Base-by-base conservation (phyloP, 2,113 vertebrate species). In the Pogona vitticeps region DNA sequence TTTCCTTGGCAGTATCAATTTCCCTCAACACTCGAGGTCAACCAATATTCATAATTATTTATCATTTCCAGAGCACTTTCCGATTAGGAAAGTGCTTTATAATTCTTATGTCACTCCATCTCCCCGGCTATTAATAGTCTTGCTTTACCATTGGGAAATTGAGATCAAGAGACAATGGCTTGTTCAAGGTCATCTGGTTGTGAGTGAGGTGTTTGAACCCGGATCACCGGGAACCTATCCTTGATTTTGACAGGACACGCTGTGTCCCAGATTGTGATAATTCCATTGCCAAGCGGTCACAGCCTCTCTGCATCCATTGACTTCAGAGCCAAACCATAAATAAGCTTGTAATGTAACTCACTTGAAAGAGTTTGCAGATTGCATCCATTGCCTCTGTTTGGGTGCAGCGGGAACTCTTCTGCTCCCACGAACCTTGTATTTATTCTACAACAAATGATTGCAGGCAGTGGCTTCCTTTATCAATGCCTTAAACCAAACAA, bases 1-100 rank as follows among this genome's bases (percentile, higher is more conserved):
- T 36, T 90, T 90, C 92, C 90, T 89, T 85, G 91, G 36, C 46
- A 88, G 56, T 86, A 63, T 78, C 80, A 59, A 88, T 91, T 92
- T 56, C 82, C 68, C 70, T 91, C 86, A 78, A 75, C 56, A 9
- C 46, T 68, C 65, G 80, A 63, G 38, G 70, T 76, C 71, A 85
- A 56, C 38, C 56, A 81, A 31, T 89, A 89, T 67, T 87, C 58
- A 87, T 87, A 75, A 75, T 81, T 86, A 86, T 76, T 86, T 76
- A 75, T 76, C 42, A 58, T 82, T 87, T 81, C 59, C 71, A 65
- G 40, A 65, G 40, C 40, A n/a, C 70, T 81, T 81, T 81, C 79
- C 36, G n/a, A 75, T 86, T 75, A 14, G 42, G 46, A 76, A 76
- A 75, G 71, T 46, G 23, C 17, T 67, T 76, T 76, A 81, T 81